A percentile compares a stretch with the other conserved stretches of the same genome.
Conservation (phyloP, 1,140 invertebrate species). For the Pentalonia nigronervosa region DNA sequence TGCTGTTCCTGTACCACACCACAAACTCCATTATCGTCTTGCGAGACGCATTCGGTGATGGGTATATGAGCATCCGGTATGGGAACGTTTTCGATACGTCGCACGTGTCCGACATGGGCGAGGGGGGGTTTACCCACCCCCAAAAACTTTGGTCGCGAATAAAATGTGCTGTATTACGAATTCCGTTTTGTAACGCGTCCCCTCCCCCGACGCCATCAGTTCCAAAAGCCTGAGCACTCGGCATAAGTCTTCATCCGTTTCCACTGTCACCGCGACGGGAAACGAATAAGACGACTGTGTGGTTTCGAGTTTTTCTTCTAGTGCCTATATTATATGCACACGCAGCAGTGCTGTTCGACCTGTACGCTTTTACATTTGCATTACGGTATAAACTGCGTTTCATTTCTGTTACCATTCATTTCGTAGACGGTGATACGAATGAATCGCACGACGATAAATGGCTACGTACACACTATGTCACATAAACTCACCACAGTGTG, state of each 20-base stretch:
- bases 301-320: not conserved
- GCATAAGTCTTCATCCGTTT: not conserved
- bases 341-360: not conserved
- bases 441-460: not conserved
- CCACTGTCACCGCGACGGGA: not conserved
- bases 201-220: not conserved
- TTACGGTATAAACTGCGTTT: not conserved
- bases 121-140: no score
- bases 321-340: not conserved
- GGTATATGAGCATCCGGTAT: slow-evolving; percentile 6
- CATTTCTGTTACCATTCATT: not conserved
- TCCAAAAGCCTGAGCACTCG: not conserved
- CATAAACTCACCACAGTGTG: not conserved
- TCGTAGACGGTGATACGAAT: not conserved
- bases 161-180: not conserved
- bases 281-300: not conserved
- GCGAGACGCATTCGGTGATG: not conserved
- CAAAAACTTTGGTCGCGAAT: not conserved
- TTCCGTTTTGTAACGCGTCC: not conserved
- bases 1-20: not conserved
- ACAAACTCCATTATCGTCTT: slow-evolving; percentile 17
- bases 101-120: not conserved
- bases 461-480: not conserved
- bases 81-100: not conserved
- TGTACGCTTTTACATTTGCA: not conserved